phyloP scores from a whole-genome alignment of 1,140 invertebrate species.

The Mya arenaria region DNA sequence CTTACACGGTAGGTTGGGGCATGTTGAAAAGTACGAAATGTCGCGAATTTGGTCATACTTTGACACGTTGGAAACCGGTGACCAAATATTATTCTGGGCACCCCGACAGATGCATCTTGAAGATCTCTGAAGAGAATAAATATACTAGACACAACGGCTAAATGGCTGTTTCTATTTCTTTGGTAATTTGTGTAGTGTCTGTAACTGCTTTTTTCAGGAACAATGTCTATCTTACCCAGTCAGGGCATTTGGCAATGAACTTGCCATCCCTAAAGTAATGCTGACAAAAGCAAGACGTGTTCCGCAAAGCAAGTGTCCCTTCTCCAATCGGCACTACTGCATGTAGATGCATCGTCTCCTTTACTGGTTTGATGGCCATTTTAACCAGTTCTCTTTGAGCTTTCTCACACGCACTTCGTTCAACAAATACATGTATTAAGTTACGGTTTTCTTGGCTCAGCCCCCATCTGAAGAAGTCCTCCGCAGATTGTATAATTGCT shows the following conservation, averaged over 20 bases:
- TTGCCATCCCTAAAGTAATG: background rate
- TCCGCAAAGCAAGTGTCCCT: background rate
- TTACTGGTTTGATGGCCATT: background rate
- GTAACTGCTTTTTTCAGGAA: background rate
- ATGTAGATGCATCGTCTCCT: constrained; percentile 25
- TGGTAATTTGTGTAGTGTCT: background rate
- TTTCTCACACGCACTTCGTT: background rate
- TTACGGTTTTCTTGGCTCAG: background rate
- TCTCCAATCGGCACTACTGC: background rate
- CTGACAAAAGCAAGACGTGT: background rate
- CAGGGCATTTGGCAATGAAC: background rate
- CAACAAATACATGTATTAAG: constrained; percentile 4
- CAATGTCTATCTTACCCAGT: background rate
- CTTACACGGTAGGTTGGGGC: no score
- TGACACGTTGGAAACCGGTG: no score
- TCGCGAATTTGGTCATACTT: no score
- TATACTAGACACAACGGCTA: no score
- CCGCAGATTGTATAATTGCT: background rate
- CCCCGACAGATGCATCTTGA: no score
- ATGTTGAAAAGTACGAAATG: no score
- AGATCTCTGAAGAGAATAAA: no score
- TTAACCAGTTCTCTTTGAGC: background rate
- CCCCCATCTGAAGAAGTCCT: constrained; percentile 1
- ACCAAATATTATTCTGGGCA: no score
- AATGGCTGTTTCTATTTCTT: background rate